These are phyloP conservation scores for Enteromius anoplus DNA, from an alignment of 2,797 vertebrate genomes.

Conservation along the genomic window DNA sequence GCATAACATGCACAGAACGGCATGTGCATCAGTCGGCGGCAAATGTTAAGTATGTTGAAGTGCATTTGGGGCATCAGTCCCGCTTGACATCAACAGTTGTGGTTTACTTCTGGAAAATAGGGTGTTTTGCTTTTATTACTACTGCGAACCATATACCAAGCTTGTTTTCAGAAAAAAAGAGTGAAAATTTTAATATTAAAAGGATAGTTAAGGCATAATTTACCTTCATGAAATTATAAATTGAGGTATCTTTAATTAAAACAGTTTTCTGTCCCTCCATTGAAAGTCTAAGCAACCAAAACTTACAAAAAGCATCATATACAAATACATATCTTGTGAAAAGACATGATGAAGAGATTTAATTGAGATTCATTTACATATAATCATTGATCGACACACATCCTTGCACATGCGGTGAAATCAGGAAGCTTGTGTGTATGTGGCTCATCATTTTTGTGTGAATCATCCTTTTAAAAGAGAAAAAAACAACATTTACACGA, in stretches of 20 bases:
- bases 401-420: neutral
- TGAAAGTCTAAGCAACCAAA: neutral
- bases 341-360: neutral
- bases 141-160: neutral
- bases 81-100: neutral
- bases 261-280: neutral
- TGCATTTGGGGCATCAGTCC: neutral
- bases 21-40: neutral
- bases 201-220: neutral
- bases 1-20: neutral
- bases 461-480: neutral
- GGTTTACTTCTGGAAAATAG: neutral
- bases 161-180: neutral
- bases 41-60: neutral
- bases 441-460: neutral
- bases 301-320: neutral
- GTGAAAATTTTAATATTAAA: neutral
- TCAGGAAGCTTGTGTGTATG: neutral
- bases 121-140: neutral
- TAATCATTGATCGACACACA: neutral
- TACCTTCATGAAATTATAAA: neutral
- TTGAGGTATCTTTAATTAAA: neutral
- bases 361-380: neutral
- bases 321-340: neutral
- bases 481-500: slow-evolving; percentile 1